Percentiles rank a stretch among this genome's conserved stretches.
These are phyloP conservation scores for Drosophila neonasuta DNA, from an alignment of 2,888 invertebrate genomes.

Conservation along the genomic window DNA sequence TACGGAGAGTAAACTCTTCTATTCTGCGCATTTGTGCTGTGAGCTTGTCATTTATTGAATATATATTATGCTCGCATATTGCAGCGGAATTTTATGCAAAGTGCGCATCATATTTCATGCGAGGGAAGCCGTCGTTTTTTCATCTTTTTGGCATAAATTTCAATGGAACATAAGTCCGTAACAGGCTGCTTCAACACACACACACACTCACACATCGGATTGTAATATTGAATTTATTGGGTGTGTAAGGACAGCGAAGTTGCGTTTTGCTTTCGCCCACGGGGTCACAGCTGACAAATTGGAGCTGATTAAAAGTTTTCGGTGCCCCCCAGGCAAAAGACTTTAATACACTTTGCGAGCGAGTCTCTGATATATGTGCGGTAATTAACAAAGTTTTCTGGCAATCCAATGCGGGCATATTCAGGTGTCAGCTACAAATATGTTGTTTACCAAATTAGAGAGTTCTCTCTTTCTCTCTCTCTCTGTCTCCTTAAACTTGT, in stretches of 20 bases:
- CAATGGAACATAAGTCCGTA: conserved; percentile 18
- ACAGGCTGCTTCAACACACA: conserved; percentile 36
- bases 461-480: conserved; percentile 8
- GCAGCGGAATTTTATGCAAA: conserved; percentile 64
- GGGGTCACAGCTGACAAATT: conserved; percentile 47
- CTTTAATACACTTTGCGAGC: conserved; percentile 26
- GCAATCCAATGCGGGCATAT: conserved; percentile 23
- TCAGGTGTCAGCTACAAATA: conserved; percentile 11
- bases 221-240: conserved; percentile 44
- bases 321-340: conserved; percentile 10
- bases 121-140: conserved; percentile 1
- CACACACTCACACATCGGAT: neutral
- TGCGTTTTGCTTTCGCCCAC: neutral
- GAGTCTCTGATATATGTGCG: conserved; percentile 19
- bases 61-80: conserved; percentile 36
- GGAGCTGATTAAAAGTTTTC: conserved; percentile 50
- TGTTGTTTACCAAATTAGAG: conserved; percentile 49
- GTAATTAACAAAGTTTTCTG: conserved; percentile 50
- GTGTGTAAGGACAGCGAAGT: conserved; percentile 4
- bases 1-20: neutral
- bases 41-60: conserved; percentile 27
- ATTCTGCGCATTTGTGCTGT: neutral
- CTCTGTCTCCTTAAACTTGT: conserved; percentile 20
- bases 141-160: conserved; percentile 54
- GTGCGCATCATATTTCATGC: conserved; percentile 43